Base-by-base conservation (phyloP, 2,797 vertebrate species). In the Myripristis murdjan region DNA sequence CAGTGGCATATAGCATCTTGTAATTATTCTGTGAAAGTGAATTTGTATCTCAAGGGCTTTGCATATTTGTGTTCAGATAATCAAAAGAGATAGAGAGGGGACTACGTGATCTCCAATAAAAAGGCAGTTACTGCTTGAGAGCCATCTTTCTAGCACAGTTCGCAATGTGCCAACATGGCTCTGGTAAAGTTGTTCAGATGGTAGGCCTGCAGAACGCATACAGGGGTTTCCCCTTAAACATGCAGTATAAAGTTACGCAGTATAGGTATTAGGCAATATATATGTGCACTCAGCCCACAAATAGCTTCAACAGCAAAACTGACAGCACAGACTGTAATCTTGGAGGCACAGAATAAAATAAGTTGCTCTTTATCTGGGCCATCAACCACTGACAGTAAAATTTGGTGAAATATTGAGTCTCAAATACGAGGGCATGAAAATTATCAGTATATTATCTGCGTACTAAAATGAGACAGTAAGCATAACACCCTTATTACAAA, bases 1-100 rank as follows among this genome's bases (percentile, higher is more conserved):
- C 88, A 82, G 81, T 87, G 90, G 86, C 93, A 90, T 73, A 81
- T 73, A 88, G 85, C 90, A 88, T 93, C 83, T 87, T 89, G 85
- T 92, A 94, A 94, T 94, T 91, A 94, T 85, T 87, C 86, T 82
- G 85, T 83, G 89, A 92, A 93, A 93, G 88, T 82, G 89, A 90
- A 86, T 86, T 89, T 77, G 73, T 90, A 86, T 92, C 91, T 92
- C 82, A 77, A 47, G 91, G 91, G 91, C 89, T 79, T 88, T 63
- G 73, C 86, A 77, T 86, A 87, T 90, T 78, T 89, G 85, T 52
- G 18, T 87, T 82, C 74, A 74, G 66, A 80, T 91, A 90, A 91
- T 93, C 85, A 89, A 87, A 93, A 91, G 88, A 64, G 89, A 92
- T 81, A 56, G 84, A 77, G 75, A 64, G 60, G 68, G 70, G 79